phyloP scores from a whole-genome alignment of 1,140 invertebrate species.

The Thaumetopoea pityocampa region DNA sequence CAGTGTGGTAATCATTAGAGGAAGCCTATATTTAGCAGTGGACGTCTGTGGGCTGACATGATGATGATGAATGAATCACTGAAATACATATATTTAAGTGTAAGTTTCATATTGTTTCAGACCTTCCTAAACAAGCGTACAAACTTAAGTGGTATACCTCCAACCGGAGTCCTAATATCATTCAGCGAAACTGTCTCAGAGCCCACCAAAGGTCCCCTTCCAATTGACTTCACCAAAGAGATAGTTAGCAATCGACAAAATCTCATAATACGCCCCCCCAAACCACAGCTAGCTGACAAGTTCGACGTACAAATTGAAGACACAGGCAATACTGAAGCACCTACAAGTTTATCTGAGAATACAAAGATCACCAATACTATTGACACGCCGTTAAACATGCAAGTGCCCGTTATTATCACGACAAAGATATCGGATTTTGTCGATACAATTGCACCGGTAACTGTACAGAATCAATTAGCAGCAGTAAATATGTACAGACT shows the following conservation, averaged over 20 bases:
- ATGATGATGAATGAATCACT: neutral
- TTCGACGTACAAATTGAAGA: constrained; percentile 26
- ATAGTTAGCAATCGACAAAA: constrained; percentile 5
- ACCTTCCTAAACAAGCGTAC: constrained; percentile 15
- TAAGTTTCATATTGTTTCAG: constrained; percentile 19
- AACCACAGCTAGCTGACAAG: constrained; percentile 15
- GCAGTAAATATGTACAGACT: constrained; percentile 22
- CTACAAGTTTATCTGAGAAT: too few species aligned
- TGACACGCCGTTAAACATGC: too few species aligned
- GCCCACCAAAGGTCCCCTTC: constrained; percentile 29
- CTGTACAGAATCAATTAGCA: too few species aligned
- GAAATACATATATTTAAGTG: neutral
- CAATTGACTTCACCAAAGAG: constrained; percentile 37
- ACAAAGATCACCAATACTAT: too few species aligned
- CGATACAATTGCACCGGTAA: too few species aligned
- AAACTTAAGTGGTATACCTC: constrained; percentile 6
- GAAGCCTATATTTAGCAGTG: too few species aligned
- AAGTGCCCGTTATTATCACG: too few species aligned
- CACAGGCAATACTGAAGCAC: constrained; percentile 8
- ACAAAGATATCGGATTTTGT: too few species aligned
- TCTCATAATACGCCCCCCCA: constrained; percentile 1
- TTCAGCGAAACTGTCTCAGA: constrained; percentile 4
- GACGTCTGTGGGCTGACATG: too few species aligned
- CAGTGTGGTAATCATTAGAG: too few species aligned
- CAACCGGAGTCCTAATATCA: constrained; percentile 32